These are phyloP conservation scores for Agrotis segetum DNA, from an alignment of 2,888 invertebrate species.

Conservation along the genomic window DNA sequence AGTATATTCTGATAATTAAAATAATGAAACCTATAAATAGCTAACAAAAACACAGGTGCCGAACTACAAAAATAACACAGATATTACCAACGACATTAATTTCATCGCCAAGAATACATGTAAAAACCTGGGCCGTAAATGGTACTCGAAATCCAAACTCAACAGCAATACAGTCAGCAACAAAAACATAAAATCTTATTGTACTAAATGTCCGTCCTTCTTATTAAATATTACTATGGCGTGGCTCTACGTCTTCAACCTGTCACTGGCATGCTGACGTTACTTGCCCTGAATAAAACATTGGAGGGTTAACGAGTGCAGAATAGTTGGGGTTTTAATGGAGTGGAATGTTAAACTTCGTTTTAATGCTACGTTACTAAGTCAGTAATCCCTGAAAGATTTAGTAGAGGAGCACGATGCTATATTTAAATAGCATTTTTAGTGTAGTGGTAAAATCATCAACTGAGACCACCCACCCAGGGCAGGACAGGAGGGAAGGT, in stretches of 20 bases:
- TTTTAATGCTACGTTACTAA: neutral
- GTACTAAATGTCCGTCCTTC: constrained; percentile 44
- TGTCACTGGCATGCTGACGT: constrained; percentile 53
- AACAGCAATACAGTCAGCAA: constrained; percentile 25
- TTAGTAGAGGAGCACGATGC: too few relatives aligned
- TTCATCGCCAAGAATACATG: constrained; percentile 3
- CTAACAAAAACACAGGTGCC: constrained; percentile 11
- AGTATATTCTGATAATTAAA: neutral
- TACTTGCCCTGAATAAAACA: constrained; percentile 63
- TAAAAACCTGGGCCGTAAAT: constrained; percentile 17
- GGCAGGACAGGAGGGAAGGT: too few relatives aligned
- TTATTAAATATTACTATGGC: constrained; percentile 62
- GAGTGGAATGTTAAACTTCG: constrained; percentile 5
- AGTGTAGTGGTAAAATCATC: too few relatives aligned
- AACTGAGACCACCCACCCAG: too few relatives aligned
- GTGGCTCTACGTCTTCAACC: constrained; percentile 30
- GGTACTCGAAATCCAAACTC: constrained; percentile 3
- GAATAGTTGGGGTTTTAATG: constrained; percentile 41
- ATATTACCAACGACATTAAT: constrained; percentile 20
- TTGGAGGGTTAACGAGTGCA: constrained; percentile 48
- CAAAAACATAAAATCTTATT: constrained; percentile 56
- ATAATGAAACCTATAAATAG: neutral
- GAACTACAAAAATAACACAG: constrained; percentile 30
- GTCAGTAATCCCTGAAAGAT: too few relatives aligned
- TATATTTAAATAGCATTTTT: too few relatives aligned